A percentile compares a stretch with the other conserved stretches of the same genome.
phyloP scores from a whole-genome alignment of 1,140 invertebrate species.

The Heliconius hewitsoni region DNA sequence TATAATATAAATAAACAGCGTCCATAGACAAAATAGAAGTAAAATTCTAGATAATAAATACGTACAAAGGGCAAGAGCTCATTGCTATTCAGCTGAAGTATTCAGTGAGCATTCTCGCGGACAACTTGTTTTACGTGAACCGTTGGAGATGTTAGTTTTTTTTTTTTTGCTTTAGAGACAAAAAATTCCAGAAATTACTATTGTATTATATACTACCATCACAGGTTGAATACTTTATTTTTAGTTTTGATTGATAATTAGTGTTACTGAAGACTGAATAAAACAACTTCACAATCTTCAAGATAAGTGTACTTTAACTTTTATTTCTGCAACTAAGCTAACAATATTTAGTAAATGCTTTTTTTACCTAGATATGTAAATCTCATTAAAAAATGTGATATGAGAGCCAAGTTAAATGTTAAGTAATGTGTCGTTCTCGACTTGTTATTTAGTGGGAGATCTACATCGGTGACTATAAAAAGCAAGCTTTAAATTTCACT shows the following conservation, averaged over 20 bases:
- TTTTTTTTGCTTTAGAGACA: not conserved
- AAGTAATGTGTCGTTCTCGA: no score
- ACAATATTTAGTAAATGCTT: no score
- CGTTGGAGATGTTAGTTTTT: not conserved
- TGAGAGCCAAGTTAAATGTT: no score
- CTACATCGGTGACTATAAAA: no score
- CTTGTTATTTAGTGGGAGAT: no score
- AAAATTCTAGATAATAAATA: not conserved
- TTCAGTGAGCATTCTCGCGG: slow-evolving; percentile 9
- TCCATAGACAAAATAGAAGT: not conserved
- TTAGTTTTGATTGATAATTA: not conserved
- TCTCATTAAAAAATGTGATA: no score
- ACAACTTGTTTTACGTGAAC: slow-evolving; percentile 1
- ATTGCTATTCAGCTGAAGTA: not conserved
- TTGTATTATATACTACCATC: not conserved
- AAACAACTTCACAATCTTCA: not conserved
- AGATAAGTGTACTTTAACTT: not conserved
- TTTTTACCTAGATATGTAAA: no score
- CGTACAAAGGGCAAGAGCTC: not conserved
- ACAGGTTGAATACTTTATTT: not conserved
- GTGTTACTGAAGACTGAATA: not conserved
- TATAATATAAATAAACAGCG: not conserved
- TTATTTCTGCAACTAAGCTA: not conserved
- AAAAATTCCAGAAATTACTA: not conserved
- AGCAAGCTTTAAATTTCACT: no score